These are phyloP conservation scores for Drosophila testacea DNA, from an alignment of 2,888 invertebrate genomes.

Conservation along the genomic window DNA sequence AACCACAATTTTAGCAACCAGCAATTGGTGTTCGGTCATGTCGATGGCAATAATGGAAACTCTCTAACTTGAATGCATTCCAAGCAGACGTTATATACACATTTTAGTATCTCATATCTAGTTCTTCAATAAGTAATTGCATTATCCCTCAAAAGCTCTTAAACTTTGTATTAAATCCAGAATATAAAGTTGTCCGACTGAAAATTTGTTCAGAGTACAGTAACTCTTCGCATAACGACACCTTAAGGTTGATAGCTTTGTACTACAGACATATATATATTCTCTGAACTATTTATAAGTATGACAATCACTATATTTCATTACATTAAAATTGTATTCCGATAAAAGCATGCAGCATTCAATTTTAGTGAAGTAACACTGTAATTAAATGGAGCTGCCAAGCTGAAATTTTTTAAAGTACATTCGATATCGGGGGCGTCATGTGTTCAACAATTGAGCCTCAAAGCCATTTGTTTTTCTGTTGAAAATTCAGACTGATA, in stretches of 20 bases:
- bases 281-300: neutral
- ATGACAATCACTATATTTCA: neutral
- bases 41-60: neutral
- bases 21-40: slow-evolving; percentile 45
- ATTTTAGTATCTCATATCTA: neutral
- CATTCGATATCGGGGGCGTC: slow-evolving; percentile 6
- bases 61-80: slow-evolving; percentile 8
- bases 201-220: slow-evolving; percentile 13
- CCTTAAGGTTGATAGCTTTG: too few relatives aligned
- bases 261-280: too few relatives aligned
- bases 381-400: slow-evolving; percentile 23
- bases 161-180: slow-evolving; percentile 6
- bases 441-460: slow-evolving; percentile 22
- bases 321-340: neutral
- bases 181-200: neutral
- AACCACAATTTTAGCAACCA: slow-evolving; percentile 90
- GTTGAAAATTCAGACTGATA: slow-evolving; percentile 55
- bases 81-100: slow-evolving; percentile 34
- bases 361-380: slow-evolving; percentile 8
- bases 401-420: slow-evolving; percentile 38
- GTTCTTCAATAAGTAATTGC: slow-evolving; percentile 1
- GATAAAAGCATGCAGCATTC: too few relatives aligned
- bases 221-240: neutral
- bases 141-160: slow-evolving; percentile 29
- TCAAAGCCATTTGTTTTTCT: slow-evolving; percentile 16